These are phyloP conservation scores for Genyomyrus donnyi DNA, from an alignment of 2,113 vertebrate genomes.

Conservation along the genomic window DNA sequence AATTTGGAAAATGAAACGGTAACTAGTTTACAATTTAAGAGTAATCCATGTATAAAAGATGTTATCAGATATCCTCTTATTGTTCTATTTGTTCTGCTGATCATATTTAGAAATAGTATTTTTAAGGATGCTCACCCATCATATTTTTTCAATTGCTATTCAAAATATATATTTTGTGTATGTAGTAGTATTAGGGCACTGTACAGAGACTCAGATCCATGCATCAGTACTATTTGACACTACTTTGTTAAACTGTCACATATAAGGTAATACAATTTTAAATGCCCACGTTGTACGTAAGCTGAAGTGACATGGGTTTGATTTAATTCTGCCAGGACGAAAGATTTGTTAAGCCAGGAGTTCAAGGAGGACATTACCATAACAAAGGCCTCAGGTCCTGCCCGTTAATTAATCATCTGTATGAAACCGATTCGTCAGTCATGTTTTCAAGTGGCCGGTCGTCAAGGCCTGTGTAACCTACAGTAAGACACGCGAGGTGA, in stretches of 20 bases:
- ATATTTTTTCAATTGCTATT: neutral
- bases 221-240: neutral
- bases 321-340: conserved; percentile 6
- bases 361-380: conserved; percentile 6
- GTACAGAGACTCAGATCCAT: neutral
- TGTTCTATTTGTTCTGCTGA: neutral
- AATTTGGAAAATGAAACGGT: neutral
- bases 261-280: neutral
- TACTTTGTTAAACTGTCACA: neutral
- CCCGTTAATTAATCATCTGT: neutral
- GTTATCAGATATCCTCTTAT: neutral
- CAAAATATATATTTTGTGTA: neutral
- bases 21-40: neutral
- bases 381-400: neutral
- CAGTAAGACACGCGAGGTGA: neutral
- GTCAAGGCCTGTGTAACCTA: neutral
- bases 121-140: neutral
- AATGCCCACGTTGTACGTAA: neutral
- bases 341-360: conserved; percentile 19
- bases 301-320: neutral
- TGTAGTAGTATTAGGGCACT: neutral
- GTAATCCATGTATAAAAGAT: neutral
- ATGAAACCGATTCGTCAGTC: neutral
- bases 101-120: neutral
- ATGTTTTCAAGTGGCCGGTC: conserved; percentile 20